A percentile compares a stretch with the other conserved stretches of the same genome.
phyloP scores from a whole-genome alignment of 2,888 invertebrate genomes.

The Diloba caeruleocephala region DNA sequence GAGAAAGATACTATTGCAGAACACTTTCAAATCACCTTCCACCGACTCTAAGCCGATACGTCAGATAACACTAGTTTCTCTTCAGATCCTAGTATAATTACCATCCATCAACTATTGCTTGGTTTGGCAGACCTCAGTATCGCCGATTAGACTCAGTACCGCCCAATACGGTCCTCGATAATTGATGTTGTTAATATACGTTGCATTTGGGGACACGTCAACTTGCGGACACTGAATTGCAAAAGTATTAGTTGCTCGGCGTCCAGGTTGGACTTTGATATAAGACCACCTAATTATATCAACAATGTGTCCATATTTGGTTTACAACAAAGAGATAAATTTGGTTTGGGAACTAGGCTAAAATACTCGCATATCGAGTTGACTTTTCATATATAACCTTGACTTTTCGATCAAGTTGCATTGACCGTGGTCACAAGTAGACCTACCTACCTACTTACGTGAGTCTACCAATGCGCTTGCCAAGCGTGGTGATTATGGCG shows the following conservation, averaged over 20 bases:
- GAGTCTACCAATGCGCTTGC: no score
- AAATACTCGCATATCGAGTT: no score
- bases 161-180: slow-evolving; percentile 62
- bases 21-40: slow-evolving; percentile 18
- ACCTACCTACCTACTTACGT: no score
- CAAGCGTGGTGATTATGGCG: no score
- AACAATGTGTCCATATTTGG: no score
- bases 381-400: no score
- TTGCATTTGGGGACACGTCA: slow-evolving; percentile 45
- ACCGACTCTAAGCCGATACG: slow-evolving; percentile 20
- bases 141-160: slow-evolving; percentile 57
- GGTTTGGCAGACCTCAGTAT: slow-evolving; percentile 37
- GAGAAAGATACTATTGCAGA: neutral
- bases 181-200: slow-evolving; percentile 73
- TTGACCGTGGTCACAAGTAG: no score
- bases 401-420: no score
- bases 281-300: no score
- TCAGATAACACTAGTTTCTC: slow-evolving; percentile 52
- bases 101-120: slow-evolving; percentile 69
- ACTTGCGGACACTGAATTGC: slow-evolving; percentile 2
- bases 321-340: no score
- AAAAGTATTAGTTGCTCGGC: slow-evolving; percentile 7
- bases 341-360: no score
- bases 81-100: slow-evolving; percentile 73
- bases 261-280: no score